Evolutionary conservation across 2,888 invertebrate species (phyloP).

Genomic region (Antheraea yamamai): DNA sequence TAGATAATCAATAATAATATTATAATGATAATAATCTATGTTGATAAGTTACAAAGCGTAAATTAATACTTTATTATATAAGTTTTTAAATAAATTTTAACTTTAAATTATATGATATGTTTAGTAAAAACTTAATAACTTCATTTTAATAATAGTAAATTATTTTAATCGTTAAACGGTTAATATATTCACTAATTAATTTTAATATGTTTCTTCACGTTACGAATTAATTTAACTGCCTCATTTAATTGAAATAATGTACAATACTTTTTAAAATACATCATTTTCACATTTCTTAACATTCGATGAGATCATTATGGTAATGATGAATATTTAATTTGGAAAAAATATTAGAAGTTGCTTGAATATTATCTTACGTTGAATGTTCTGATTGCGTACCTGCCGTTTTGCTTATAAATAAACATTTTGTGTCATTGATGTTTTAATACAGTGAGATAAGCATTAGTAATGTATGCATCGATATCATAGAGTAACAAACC

Average conservation of each 20-base stretch:
- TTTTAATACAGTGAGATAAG: slow-evolving; percentile 8
- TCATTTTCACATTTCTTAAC: neutral
- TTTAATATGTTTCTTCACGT: neutral
- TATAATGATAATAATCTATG: too few relatives aligned
- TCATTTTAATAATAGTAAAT: neutral
- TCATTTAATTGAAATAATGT: neutral
- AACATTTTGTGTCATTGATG: slow-evolving; percentile 3
- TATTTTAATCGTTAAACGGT: neutral
- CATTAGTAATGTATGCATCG: slow-evolving; percentile 14
- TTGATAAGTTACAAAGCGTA: neutral
- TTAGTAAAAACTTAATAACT: neutral
- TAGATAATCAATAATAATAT: too few relatives aligned
- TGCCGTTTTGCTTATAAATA: neutral
- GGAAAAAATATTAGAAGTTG: neutral
- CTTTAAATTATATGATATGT: neutral
- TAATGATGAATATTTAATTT: neutral
- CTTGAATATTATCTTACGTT: neutral
- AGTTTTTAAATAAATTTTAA: neutral
- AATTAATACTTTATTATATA: neutral
- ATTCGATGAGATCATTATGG: neutral
- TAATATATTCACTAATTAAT: neutral
- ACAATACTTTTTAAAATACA: neutral
- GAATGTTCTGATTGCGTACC: slow-evolving; percentile 1
- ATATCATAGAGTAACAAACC: too few relatives aligned
- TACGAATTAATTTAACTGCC: neutral